Conservation (phyloP, 2,113 vertebrate species). For the Indicator maculatus region DNA sequence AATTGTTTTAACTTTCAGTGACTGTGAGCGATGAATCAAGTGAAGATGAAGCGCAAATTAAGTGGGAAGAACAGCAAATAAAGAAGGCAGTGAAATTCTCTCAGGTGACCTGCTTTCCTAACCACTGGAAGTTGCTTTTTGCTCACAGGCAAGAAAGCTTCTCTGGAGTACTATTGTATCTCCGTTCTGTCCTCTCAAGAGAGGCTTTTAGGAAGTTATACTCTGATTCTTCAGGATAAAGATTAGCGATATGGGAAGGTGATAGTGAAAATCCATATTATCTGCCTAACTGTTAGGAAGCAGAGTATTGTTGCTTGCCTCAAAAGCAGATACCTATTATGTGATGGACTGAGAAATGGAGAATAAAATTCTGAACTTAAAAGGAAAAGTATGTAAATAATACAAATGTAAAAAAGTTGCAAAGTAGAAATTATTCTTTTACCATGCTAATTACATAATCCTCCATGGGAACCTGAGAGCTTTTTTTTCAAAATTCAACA, state of each 20-base stretch:
- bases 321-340: neutral
- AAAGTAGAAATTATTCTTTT: neutral
- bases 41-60: constrained; percentile 80
- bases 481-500: neutral
- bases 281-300: neutral
- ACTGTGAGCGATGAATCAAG: constrained; percentile 66
- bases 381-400: neutral
- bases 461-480: neutral
- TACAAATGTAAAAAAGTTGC: neutral
- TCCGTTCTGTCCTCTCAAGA: neutral
- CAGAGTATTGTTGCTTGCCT: neutral
- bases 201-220: neutral
- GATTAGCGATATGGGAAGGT: neutral
- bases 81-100: constrained; percentile 84
- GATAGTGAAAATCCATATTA: neutral
- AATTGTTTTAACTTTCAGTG: constrained; percentile 62
- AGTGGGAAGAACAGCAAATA: constrained; percentile 94
- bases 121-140: neutral
- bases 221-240: neutral
- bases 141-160: neutral
- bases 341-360: neutral
- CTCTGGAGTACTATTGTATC: neutral
- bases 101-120: constrained; percentile 70
- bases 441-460: neutral
- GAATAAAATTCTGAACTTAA: neutral